Conservation (phyloP, 2,888 invertebrate genomes). For the Polyommatus icarus region DNA sequence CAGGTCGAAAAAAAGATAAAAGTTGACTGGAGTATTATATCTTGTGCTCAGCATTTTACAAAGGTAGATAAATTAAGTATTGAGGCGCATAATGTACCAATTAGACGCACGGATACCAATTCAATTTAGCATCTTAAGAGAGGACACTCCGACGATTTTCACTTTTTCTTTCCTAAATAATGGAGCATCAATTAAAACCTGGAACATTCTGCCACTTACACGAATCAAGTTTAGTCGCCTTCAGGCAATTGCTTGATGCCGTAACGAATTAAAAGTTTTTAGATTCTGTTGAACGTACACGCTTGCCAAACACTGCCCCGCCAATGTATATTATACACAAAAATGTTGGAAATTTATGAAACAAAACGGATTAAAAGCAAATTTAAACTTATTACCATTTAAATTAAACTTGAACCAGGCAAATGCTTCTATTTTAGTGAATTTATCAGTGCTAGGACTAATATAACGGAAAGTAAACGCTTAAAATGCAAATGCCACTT, state of each 20-base stretch:
- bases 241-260: not conserved
- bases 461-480: constrained; percentile 27
- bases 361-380: not conserved
- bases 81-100: not conserved
- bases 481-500: constrained; percentile 26
- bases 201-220: not conserved
- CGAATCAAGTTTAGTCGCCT: not conserved
- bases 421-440: constrained; percentile 23
- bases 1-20: too few relatives aligned
- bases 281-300: not conserved
- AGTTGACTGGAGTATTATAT: not conserved
- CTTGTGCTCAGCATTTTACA: not conserved
- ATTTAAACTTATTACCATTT: constrained; percentile 2
- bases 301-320: not conserved
- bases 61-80: not conserved
- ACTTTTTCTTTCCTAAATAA: constrained; percentile 3
- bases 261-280: not conserved
- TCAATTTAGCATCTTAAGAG: constrained; percentile 1
- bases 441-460: constrained; percentile 23
- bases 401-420: not conserved
- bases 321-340: not conserved
- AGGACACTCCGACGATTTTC: not conserved
- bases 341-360: not conserved
- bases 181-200: not conserved
- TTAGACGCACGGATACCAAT: not conserved